Conservation (phyloP, 2,113 vertebrate species). For the Ctenodactylus gundi region DNA sequence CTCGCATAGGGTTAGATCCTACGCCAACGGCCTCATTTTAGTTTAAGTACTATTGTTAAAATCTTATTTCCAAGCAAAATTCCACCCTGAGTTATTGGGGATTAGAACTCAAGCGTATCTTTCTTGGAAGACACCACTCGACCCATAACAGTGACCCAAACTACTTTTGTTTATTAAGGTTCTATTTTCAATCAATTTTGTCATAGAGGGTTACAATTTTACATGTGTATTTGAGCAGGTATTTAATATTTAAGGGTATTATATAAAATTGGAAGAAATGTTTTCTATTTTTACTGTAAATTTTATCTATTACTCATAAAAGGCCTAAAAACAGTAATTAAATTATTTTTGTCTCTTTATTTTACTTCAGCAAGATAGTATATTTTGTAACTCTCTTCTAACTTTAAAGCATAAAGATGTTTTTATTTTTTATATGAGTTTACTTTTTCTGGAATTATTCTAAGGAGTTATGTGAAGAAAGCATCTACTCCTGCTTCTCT, state of each 20-base stretch:
- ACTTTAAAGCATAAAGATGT: background rate
- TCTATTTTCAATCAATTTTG: background rate
- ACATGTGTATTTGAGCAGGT: background rate
- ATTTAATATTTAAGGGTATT: background rate
- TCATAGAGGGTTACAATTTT: background rate
- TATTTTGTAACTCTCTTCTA: too few species aligned
- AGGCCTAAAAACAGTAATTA: too few species aligned
- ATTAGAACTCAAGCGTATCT: background rate
- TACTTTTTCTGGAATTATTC: background rate
- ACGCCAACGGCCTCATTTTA: background rate
- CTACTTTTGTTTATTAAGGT: background rate
- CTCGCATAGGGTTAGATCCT: background rate
- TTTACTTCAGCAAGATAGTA: too few species aligned
- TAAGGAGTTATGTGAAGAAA: background rate
- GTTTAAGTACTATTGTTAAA: background rate
- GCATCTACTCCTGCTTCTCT: background rate
- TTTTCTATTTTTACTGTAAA: background rate
- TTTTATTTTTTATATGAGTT: background rate
- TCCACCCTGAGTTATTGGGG: background rate
- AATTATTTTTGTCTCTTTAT: too few species aligned
- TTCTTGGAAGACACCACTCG: background rate
- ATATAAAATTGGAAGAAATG: background rate
- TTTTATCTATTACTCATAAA: background rate
- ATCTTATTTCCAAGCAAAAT: background rate
- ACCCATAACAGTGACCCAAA: background rate